These are phyloP conservation scores for Babylonia areolata DNA, from an alignment of 1,140 invertebrate genomes.

Conservation along the genomic window DNA sequence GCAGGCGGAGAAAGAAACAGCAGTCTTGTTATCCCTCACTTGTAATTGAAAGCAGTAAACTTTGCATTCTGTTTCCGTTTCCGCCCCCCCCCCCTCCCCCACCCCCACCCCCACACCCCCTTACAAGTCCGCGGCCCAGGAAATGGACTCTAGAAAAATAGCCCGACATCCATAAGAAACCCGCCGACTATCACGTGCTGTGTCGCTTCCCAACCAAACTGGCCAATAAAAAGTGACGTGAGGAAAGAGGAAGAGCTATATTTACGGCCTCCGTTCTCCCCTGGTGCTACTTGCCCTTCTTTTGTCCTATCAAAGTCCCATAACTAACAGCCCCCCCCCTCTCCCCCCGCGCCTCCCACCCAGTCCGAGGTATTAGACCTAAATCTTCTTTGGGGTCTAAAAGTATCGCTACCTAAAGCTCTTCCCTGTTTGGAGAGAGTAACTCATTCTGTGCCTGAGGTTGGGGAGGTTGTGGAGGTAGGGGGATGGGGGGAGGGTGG, in stretches of 20 bases:
- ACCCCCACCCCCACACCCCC: not conserved
- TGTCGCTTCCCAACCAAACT: not conserved
- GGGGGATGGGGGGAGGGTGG: no score
- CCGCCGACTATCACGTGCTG: not conserved
- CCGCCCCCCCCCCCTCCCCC: no score
- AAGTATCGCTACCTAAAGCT: not conserved
- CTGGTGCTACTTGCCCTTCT: not conserved
- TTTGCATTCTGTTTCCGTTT: not conserved
- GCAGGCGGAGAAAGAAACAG: not conserved
- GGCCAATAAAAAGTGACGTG: not conserved
- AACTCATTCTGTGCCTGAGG: not conserved
- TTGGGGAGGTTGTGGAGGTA: no score
- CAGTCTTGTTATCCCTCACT: not conserved
- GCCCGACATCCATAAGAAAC: not conserved
- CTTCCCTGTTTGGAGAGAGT: not conserved
- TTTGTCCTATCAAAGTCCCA: conserved; percentile 3
- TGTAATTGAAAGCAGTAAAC: not conserved
- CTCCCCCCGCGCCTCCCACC: no score
- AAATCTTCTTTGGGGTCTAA: not conserved
- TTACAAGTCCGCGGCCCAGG: no score
- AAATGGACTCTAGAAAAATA: not conserved
- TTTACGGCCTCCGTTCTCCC: not conserved
- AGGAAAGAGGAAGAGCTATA: not conserved
- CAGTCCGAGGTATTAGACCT: not conserved
- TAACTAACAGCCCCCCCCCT: not conserved